A percentile compares a stretch with the other conserved stretches of the same genome.
Conservation (phyloP, 2,113 vertebrate genomes). For the Rostratula benghalensis region DNA sequence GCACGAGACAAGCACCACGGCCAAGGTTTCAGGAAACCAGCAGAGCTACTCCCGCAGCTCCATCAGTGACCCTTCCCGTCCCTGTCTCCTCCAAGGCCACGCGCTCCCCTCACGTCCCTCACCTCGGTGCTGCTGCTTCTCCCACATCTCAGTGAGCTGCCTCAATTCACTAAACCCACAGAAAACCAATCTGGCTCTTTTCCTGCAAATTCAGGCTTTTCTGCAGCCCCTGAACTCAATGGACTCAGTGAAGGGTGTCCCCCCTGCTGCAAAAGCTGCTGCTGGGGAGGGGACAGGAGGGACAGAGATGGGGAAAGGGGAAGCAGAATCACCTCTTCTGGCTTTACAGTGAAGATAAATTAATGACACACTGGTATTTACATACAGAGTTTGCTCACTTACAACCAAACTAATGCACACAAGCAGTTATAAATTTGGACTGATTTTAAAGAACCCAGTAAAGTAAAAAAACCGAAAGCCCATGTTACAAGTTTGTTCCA, state of each 20-base stretch:
- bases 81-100: background rate
- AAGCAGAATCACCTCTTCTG: background rate
- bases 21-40: background rate
- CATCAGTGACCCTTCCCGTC: background rate
- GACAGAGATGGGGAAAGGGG: background rate
- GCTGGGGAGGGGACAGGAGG: background rate
- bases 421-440: background rate
- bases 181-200: background rate
- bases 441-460: background rate
- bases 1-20: background rate
- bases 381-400: background rate
- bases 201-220: background rate
- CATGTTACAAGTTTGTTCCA: background rate
- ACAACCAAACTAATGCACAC: background rate
- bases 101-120: background rate
- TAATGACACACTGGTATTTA: background rate
- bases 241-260: background rate
- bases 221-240: background rate
- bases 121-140: rapidly evolving
- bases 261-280: background rate
- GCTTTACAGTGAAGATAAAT: background rate
- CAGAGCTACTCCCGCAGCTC: background rate
- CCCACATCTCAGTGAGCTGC: background rate
- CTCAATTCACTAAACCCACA: background rate
- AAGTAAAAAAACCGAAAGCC: background rate